Conservation (phyloP, 2,797 vertebrate genomes). For the Catostomus latipinnis region DNA sequence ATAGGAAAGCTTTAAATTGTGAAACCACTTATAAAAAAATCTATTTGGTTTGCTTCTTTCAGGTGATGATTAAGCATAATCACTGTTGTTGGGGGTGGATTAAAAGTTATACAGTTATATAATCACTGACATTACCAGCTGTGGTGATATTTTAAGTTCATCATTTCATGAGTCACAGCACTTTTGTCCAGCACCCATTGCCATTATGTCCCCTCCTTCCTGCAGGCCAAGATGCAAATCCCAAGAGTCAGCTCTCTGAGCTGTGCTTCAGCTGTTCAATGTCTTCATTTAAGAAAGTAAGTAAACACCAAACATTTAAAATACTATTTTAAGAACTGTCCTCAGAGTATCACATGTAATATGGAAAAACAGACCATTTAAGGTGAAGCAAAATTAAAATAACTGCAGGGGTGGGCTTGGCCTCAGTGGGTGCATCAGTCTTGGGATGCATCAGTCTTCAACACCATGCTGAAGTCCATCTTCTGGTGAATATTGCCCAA, state of each 20-base stretch:
- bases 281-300: conserved; percentile 53
- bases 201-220: not conserved
- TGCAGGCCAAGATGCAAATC: conserved; percentile 33
- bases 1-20: no score
- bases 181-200: conserved; percentile 9
- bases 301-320: conserved; percentile 46
- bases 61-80: no score
- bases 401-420: not conserved
- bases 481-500: not conserved
- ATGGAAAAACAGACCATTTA: conserved; percentile 29
- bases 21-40: no score
- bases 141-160: not conserved
- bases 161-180: conserved; percentile 26
- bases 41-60: no score
- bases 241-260: conserved; percentile 55
- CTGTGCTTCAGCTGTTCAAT: conserved; percentile 61
- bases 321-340: conserved; percentile 25
- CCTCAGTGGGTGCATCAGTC: not conserved
- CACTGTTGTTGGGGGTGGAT: no score
- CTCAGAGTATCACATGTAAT: conserved; percentile 55
- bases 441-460: not conserved
- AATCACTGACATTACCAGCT: not conserved
- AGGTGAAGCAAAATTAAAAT: no score
- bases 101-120: not conserved
- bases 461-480: not conserved